phyloP scores from a whole-genome alignment of 2,113 vertebrate genomes.

The Heterocephalus glaber region DNA sequence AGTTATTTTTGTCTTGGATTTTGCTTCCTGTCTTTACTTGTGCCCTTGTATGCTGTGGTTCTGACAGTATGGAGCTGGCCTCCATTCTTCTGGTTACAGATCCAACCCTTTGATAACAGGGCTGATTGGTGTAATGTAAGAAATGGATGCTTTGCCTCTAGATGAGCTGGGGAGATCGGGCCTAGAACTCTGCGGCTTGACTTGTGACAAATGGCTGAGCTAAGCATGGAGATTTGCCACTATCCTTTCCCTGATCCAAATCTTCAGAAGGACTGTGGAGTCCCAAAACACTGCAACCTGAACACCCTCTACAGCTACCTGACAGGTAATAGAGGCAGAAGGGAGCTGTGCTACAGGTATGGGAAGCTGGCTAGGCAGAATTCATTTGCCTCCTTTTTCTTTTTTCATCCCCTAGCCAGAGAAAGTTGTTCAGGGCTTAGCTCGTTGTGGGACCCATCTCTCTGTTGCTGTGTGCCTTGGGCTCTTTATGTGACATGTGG shows the following conservation, averaged over 20 bases:
- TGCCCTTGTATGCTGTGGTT: not conserved
- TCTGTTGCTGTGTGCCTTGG: not conserved
- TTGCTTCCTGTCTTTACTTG: not conserved
- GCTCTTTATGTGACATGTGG: conserved; percentile 46
- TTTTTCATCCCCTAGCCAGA: no score
- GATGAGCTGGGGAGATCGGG: not conserved
- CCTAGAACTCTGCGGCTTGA: not conserved
- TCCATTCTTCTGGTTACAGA: not conserved
- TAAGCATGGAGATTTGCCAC: conserved; percentile 8
- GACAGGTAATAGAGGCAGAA: not conserved
- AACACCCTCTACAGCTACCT: not conserved
- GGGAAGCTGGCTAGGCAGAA: not conserved
- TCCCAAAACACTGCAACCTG: not conserved
- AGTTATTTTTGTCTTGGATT: not conserved
- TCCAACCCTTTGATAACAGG: not conserved
- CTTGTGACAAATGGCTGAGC: not conserved
- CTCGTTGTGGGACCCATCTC: conserved; percentile 2
- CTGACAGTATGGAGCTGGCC: not conserved
- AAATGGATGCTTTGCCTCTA: not conserved
- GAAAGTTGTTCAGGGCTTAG: not conserved
- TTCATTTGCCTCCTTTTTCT: not conserved
- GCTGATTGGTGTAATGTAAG: not conserved
- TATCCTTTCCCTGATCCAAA: not conserved
- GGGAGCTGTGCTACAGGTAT: not conserved
- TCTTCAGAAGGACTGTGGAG: not conserved